phyloP scores from a whole-genome alignment of 2,888 invertebrate genomes.

The Rhingia campestris region DNA sequence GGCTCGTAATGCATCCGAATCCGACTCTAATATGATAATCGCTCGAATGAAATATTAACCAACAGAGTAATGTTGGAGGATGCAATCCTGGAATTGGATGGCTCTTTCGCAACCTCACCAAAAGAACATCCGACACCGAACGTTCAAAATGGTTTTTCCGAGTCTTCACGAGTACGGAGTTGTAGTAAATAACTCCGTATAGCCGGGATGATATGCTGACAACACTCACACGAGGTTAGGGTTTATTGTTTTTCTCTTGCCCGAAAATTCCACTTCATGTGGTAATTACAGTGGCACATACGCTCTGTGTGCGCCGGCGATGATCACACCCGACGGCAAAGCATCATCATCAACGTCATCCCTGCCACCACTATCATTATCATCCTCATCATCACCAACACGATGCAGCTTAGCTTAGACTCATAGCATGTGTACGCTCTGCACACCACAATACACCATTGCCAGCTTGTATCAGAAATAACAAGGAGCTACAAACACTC shows the following conservation, averaged over 20 bases:
- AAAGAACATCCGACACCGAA: constrained; percentile 9
- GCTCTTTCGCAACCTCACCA: constrained; percentile 37
- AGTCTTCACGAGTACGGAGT: constrained; percentile 41
- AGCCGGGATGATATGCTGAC: constrained; percentile 33
- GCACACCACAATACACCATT: constrained; percentile 18
- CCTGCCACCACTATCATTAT: constrained; percentile 44
- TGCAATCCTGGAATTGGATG: constrained; percentile 38
- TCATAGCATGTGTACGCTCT: constrained; percentile 3
- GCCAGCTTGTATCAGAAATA: constrained; percentile 51
- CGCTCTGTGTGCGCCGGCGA: constrained; percentile 36
- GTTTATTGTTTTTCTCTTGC: constrained; percentile 72
- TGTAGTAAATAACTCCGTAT: constrained; percentile 63
- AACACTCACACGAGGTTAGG: constrained; percentile 62
- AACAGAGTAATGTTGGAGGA: constrained; percentile 44
- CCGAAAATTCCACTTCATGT: constrained; percentile 67
- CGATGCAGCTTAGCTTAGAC: constrained; percentile 37
- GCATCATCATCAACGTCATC: constrained; percentile 60
- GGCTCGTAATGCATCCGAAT: constrained; percentile 26
- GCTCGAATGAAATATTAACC: constrained; percentile 62
- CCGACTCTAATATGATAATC: constrained; percentile 64
- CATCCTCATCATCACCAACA: constrained; percentile 43
- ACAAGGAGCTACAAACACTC: constrained; percentile 63
- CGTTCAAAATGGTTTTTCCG: constrained; percentile 34
- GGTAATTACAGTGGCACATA: constrained; percentile 72
- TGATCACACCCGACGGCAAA: constrained; percentile 67